Base-by-base conservation (phyloP, 1,140 invertebrate species). In the Papilio glaucus region DNA sequence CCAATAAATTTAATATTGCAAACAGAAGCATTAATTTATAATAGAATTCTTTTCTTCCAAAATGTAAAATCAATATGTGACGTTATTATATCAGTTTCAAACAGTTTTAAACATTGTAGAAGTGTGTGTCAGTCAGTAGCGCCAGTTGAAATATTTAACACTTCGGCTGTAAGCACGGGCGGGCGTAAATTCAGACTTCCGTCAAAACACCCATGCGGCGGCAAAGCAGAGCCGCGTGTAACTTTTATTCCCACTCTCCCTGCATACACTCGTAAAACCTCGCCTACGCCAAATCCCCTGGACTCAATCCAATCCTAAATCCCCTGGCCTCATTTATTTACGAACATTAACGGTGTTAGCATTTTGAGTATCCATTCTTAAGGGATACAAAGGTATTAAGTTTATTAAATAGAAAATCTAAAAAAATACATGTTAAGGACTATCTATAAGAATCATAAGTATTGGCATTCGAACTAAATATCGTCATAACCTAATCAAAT, bases 291-390 rank as follows among this genome's bases (percentile, higher is more conserved):
- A 6, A 45, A 0, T 21, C 15, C 21, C 15, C 8, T 49, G 45
- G 7, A n/a, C n/a, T n/a, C n/a, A n/a, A n/a, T n/a, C n/a, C n/a
- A n/a, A n/a, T n/a, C n/a, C n/a, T n/a, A n/a, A n/a, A n/a, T n/a
- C n/a, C n/a, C n/a, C n/a, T n/a, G n/a, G n/a, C n/a, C 45, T 72
- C 74, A 76, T 84, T 81, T 81, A 84, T 85, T 82, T 78, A 82
- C 76, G 72, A 78, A 72, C 72, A 73, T 78, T 74, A 71, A 75
- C 37, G 72, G 53, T 72, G 75, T 80, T 49, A 8, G 45, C 6
- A 18, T 49, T 21, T 49, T 4, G 21, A 8, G 9, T 21, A 9
- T 49, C 9, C 15, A 18, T 49, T 21, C 18, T 21, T 49, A 21
- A 21, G 15, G 7, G n/a, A n/a, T n/a, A n/a, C n/a, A n/a, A n/a